Conservation (phyloP, 2,888 invertebrate species). For the Neria commutata region DNA sequence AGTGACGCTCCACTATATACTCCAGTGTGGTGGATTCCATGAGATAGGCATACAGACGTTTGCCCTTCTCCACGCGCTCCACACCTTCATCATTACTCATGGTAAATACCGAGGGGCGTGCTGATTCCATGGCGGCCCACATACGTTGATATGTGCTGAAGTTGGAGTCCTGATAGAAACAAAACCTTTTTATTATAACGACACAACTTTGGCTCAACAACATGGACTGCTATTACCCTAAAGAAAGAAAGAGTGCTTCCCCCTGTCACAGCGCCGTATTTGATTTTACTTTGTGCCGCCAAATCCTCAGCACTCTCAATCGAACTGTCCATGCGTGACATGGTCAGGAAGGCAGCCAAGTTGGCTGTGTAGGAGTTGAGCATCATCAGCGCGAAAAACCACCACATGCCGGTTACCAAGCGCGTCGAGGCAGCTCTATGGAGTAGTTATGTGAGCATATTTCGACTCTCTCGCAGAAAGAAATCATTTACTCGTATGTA, state of each 20-base stretch:
- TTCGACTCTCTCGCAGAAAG: background rate
- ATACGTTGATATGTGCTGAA: slow-evolving; percentile 88
- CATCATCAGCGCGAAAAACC: slow-evolving; percentile 92
- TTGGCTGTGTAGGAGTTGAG: slow-evolving; percentile 94
- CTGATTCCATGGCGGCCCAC: slow-evolving; percentile 90
- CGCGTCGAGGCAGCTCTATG: slow-evolving; percentile 85
- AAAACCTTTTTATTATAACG: slow-evolving; percentile 51
- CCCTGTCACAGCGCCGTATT: slow-evolving; percentile 88
- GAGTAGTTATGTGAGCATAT: background rate
- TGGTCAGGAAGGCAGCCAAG: slow-evolving; percentile 90
- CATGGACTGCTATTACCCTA: slow-evolving; percentile 65
- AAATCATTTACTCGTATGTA: background rate
- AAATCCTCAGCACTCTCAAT: slow-evolving; percentile 92
- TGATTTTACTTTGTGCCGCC: slow-evolving; percentile 91
- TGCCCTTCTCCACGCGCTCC: slow-evolving; percentile 78
- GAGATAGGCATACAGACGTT: slow-evolving; percentile 87
- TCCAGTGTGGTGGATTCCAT: slow-evolving; percentile 97
- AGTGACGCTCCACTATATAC: slow-evolving; percentile 85
- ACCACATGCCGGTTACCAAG: slow-evolving; percentile 88
- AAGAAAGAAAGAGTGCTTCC: slow-evolving; percentile 94
- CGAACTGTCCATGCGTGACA: slow-evolving; percentile 72
- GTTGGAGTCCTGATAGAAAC: slow-evolving; percentile 82
- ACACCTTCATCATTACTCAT: slow-evolving; percentile 85
- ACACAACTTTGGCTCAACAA: background rate
- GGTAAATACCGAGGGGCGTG: slow-evolving; percentile 82